These are phyloP conservation scores for Tenthredo amoena DNA, from an alignment of 2,888 invertebrate genomes.

Conservation along the genomic window DNA sequence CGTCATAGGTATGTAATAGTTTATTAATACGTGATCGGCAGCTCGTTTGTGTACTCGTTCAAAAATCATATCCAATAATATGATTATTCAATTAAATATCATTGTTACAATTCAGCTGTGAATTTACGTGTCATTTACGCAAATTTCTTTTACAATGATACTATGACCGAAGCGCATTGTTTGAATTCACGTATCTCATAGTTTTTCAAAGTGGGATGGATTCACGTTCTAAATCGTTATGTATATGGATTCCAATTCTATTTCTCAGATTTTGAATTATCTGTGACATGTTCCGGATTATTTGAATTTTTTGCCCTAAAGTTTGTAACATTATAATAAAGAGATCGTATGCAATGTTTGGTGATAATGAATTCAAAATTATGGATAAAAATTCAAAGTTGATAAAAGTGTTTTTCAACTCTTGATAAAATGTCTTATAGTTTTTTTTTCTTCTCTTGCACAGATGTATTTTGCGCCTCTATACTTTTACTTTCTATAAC, in stretches of 20 bases:
- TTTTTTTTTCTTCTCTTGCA: neutral
- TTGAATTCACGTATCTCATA: neutral
- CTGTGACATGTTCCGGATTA: neutral
- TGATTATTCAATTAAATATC: slow-evolving; percentile 5
- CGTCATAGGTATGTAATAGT: slow-evolving; percentile 32
- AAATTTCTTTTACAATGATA: neutral
- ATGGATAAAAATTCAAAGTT: neutral
- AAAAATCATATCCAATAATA: slow-evolving; percentile 28
- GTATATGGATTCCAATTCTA: neutral
- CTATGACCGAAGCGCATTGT: slow-evolving; percentile 16
- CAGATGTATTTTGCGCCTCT: slow-evolving; percentile 45
- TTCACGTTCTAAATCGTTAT: neutral
- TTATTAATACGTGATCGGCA: slow-evolving; percentile 15
- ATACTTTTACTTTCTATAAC: neutral
- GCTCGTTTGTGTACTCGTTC: slow-evolving; percentile 42
- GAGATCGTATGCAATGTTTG: neutral
- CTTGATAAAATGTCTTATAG: neutral
- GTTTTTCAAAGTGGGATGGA: neutral
- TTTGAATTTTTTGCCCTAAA: neutral
- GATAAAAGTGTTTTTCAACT: neutral
- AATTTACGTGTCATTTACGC: neutral
- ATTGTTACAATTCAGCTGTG: neutral
- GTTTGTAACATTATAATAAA: neutral
- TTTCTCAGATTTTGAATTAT: neutral
- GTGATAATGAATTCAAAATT: neutral